Evolutionary conservation across 2,797 vertebrate genomes (phyloP), one percentile per base, ranked within the genome.

Genomic region (Takifugu rubripes): DNA sequence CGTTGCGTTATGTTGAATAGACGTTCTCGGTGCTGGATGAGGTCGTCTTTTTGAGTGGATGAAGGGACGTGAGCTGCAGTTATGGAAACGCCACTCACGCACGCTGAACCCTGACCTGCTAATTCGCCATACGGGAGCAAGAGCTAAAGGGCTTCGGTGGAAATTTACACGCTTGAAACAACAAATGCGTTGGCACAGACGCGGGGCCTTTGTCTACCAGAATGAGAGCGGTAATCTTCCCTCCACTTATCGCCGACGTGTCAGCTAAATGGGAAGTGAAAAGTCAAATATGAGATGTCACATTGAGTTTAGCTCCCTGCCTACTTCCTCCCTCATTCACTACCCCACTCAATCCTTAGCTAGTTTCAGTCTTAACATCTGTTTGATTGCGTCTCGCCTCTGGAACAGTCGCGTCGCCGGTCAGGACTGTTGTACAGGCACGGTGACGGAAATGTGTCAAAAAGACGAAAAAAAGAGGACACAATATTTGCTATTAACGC

Each of bases 201-300:
- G 16, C 4, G 33, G 25, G 26, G 63, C 56, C 68, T 87, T 85
- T 79, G 87, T 86, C 74, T 81, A 74, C 61, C 72, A 78, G 67
- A 83, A 83, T 63, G 64, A 83, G 75, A 76, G 46, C 78, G 78
- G 82, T 83, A 83, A 87, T 85, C 75, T 81, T 76, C 79, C 68
- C 77, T 81, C 77, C 79, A 76, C 83, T 88, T 85, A 82, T 85
- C 79, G 70, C 73, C 68, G 66, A 78, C 57, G 45, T 59, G 72
- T 86, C 79, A 79, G 56, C 82, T 61, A 87, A 88, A 90, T 88
- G 72, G 77, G 82, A 89, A 90, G 86, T 84, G 86, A 87, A 87
- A 83, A 87, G 83, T 87, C 82, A 79, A 88, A 89, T 89, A 84
- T 87, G 83, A 87, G 73, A 87, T 83, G 88, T 89, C 85, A 87